These are phyloP conservation scores for Copidosoma aretas DNA, from an alignment of 2,888 invertebrate species.

Conservation along the genomic window DNA sequence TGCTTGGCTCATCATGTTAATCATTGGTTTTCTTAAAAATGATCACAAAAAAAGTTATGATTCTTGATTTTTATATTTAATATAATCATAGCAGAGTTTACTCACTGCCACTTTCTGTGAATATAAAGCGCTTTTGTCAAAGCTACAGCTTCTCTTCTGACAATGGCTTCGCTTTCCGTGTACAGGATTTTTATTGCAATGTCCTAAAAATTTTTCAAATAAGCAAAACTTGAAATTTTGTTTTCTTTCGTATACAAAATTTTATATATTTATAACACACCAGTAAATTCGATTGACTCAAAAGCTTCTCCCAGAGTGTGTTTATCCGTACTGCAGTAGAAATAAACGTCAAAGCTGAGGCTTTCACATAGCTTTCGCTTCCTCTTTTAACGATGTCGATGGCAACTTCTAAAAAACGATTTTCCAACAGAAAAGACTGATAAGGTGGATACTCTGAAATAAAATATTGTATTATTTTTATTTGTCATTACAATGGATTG, in stretches of 20 bases:
- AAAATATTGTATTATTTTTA: slow-evolving; percentile 41
- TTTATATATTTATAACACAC: slow-evolving; percentile 62
- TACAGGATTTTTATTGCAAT: slow-evolving; percentile 68
- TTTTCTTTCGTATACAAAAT: slow-evolving; percentile 5
- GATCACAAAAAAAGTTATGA: slow-evolving; percentile 10
- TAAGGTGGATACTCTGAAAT: slow-evolving; percentile 80
- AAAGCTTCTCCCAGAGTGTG: slow-evolving; percentile 72
- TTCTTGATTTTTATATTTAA: not conserved
- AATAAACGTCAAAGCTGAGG: slow-evolving; percentile 76
- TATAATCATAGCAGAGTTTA: slow-evolving; percentile 36
- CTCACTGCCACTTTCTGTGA: slow-evolving; percentile 68
- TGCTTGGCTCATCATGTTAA: slow-evolving; percentile 68
- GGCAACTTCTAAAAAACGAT: slow-evolving; percentile 71
- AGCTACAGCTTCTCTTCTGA: slow-evolving; percentile 75
- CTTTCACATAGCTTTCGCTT: slow-evolving; percentile 77
- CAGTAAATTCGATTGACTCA: slow-evolving; percentile 68
- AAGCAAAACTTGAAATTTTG: not conserved
- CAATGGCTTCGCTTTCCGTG: slow-evolving; percentile 78
- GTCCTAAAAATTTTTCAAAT: slow-evolving; percentile 39
- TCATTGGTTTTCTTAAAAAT: slow-evolving; percentile 58
- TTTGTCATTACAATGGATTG: not conserved
- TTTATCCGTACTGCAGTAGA: slow-evolving; percentile 72
- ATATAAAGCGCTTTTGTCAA: slow-evolving; percentile 73
- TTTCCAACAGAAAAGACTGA: slow-evolving; percentile 73
- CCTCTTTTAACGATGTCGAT: slow-evolving; percentile 73